phyloP scores from a whole-genome alignment of 2,888 invertebrate genomes.

The Tolmerus cingulatus region DNA sequence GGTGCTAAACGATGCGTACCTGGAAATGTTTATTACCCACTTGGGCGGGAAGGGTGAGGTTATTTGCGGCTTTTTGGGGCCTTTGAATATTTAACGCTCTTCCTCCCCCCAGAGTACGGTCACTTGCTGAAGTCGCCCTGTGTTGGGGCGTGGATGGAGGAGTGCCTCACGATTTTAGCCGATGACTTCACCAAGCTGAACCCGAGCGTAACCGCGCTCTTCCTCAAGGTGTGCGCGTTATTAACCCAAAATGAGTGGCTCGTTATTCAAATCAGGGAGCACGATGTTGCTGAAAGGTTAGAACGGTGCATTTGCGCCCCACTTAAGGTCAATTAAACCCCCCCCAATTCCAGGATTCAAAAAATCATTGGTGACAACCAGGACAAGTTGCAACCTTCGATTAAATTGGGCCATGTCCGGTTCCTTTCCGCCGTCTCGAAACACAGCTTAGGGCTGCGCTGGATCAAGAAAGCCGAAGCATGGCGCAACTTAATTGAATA shows the following conservation, averaged over 20 bases:
- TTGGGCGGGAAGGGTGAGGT: constrained; percentile 65
- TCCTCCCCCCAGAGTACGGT: constrained; percentile 57
- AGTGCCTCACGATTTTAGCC: constrained; percentile 61
- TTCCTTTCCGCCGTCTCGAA: constrained; percentile 69
- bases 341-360: constrained; percentile 52
- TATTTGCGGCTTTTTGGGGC: not conserved
- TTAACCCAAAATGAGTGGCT: constrained; percentile 68
- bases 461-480: constrained; percentile 69
- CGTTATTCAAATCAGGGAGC: constrained; percentile 68
- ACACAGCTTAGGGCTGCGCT: constrained; percentile 72
- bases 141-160: constrained; percentile 64
- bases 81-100: not conserved
- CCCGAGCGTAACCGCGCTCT: constrained; percentile 68
- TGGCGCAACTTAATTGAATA: constrained; percentile 74
- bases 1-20: constrained; percentile 68
- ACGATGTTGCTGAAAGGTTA: constrained; percentile 57
- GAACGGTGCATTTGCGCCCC: not conserved
- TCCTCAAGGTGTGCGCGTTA: constrained; percentile 70
- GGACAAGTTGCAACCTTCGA: constrained; percentile 66
- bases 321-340: not conserved
- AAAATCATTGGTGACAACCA: constrained; percentile 53
- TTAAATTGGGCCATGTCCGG: constrained; percentile 74
- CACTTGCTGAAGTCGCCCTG: constrained; percentile 59
- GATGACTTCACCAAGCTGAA: constrained; percentile 59
- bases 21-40: constrained; percentile 71